Conservation (phyloP, 2,797 vertebrate genomes). For the Schizopygopsis malacanthus region DNA sequence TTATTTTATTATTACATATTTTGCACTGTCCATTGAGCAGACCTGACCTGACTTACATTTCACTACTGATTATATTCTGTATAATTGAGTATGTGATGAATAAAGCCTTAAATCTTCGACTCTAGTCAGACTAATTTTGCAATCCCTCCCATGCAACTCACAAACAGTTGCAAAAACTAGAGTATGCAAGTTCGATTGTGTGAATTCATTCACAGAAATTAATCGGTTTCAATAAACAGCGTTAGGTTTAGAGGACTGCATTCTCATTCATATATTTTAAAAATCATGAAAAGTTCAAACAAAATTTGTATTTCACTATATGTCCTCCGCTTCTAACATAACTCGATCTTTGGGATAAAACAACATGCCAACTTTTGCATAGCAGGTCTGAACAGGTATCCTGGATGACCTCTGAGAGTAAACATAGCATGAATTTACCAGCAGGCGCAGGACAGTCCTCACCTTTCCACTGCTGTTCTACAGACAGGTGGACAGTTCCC, state of each 20-base stretch:
- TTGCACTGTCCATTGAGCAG: no score
- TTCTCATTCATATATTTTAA: background rate
- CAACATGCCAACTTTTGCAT: background rate
- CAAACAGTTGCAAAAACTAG: background rate
- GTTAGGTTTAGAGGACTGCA: background rate
- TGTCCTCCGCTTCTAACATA: background rate
- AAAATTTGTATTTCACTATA: background rate
- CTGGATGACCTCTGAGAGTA: conserved; percentile 26
- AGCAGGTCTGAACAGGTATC: conserved; percentile 43
- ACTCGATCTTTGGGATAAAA: background rate
- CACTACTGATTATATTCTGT: no score
- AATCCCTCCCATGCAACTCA: background rate
- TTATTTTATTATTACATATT: no score
- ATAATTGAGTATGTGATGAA: no score
- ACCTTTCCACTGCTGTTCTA: background rate
- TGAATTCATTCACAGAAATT: no score
- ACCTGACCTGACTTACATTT: no score
- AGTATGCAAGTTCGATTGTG: background rate
- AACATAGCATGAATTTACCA: conserved; percentile 40
- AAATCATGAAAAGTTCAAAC: background rate
- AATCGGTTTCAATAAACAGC: background rate
- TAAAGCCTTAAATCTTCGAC: no score
- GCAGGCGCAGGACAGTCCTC: conserved; percentile 2
- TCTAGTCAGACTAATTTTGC: background rate
- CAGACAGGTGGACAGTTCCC: background rate